These are phyloP conservation scores for Notechis scutatus DNA, from an alignment of 2,113 vertebrate species.

Conservation along the genomic window DNA sequence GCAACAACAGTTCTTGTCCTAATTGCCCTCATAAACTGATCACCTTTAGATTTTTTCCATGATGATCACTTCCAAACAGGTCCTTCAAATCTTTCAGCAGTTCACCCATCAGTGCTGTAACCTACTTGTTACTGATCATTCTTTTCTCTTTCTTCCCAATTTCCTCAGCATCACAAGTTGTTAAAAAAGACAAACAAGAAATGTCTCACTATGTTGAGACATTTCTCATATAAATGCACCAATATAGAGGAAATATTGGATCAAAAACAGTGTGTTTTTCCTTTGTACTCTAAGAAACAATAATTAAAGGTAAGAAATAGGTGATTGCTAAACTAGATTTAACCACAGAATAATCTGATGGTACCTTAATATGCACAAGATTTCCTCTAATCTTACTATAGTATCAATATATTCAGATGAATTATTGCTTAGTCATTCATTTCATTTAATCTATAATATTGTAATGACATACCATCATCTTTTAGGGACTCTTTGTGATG, in stretches of 20 bases:
- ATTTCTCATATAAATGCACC: neutral
- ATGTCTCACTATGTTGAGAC: neutral
- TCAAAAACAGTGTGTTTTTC: neutral
- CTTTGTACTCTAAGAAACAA: neutral
- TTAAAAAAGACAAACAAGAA: neutral
- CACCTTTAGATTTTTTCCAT: neutral
- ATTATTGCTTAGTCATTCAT: constrained; percentile 6
- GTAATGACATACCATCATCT: neutral
- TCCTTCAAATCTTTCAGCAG: neutral
- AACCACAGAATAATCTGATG: neutral
- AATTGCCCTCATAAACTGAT: neutral
- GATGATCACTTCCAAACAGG: neutral
- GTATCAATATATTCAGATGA: neutral
- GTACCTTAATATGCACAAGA: neutral
- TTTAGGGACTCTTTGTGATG: neutral
- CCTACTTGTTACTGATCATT: neutral
- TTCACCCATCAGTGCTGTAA: neutral
- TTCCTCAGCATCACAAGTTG: neutral
- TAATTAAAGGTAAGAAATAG: neutral
- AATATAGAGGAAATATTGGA: neutral
- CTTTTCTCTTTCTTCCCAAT: too few relatives aligned
- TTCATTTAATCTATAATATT: neutral
- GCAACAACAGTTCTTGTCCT: neutral
- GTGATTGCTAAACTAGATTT: constrained; percentile 8
- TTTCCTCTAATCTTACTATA: constrained; percentile 8